Evolutionary conservation across 1,140 invertebrate species (phyloP), one percentile per base, ranked within the genome.

Genomic region (Thrips palmi): DNA sequence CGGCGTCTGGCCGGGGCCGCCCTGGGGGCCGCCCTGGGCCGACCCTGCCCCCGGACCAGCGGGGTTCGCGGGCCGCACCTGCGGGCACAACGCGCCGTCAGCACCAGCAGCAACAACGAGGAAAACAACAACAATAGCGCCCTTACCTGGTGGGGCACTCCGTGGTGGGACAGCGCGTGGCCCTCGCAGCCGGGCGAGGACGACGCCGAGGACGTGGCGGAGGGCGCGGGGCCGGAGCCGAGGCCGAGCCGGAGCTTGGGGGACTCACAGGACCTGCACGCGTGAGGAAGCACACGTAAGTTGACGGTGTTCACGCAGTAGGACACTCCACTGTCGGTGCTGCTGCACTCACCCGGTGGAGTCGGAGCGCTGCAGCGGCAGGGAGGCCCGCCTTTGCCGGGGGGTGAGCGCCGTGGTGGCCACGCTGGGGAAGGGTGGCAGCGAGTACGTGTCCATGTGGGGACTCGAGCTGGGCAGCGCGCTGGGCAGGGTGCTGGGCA

Each of bases 291-390:
- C 19, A 27, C 20, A 21, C 17, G 22, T 37, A 11, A 24, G 35
- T 25, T 14, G 8, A 37, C 14, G n/a, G n/a, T n/a, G 3, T 18
- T 24, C 11, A 32, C 28, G 19, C n/a, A n/a, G n/a, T n/a, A n/a
- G n/a, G n/a, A n/a, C n/a, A n/a, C n/a, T n/a, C n/a, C 17, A 17
- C 7, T 17, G 18, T 4, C 32, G 3, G 14, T 30, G 8, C 5
- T 25, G 8, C 23, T 40, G 2, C 24, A 10, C 32, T 49, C 52
- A 60, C 59, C 74, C 75, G 25, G 72, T 74, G 3, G 77, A 80
- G 52, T 79, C 75, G 2, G 77, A 78, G 42, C 77, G 62, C 52
- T 81, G 77, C 1, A 79, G 63, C 2, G 75, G 77, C 38, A 81
- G 50, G 0, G 78, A 80, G 5, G 77, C 68, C 40, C 77, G 62